Conservation (phyloP, 2,113 vertebrate species). For the Ursus arctos region DNA sequence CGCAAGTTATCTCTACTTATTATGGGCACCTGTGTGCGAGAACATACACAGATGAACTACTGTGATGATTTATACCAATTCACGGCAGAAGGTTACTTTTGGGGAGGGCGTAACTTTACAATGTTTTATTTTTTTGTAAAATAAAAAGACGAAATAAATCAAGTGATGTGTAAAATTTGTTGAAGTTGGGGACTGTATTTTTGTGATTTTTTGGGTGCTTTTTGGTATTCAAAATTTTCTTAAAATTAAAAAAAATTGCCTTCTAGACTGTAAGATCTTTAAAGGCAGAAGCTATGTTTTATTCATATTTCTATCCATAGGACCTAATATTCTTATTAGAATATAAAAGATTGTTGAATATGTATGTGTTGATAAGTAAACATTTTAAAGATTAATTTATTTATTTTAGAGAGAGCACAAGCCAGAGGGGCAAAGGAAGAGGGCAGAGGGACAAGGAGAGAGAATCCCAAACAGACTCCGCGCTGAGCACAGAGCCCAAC, state of each 20-base stretch:
- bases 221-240: not conserved
- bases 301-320: not conserved
- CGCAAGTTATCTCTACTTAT: not conserved
- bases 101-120: not conserved
- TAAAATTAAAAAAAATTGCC: not conserved
- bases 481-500: not conserved
- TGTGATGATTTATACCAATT: not conserved
- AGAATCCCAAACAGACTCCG: not conserved
- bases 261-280: not conserved
- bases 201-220: not conserved
- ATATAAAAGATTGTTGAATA: not conserved
- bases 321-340: not conserved
- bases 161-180: not conserved
- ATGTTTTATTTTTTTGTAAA: not conserved
- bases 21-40: not conserved
- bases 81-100: not conserved
- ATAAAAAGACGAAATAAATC: not conserved
- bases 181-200: not conserved
- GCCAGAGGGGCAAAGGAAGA: not conserved
- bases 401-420: too few relatives aligned
- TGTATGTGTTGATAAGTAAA: not conserved
- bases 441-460: not conserved
- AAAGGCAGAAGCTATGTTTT: not conserved
- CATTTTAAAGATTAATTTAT: too few relatives aligned
- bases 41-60: not conserved